A percentile compares a stretch with the other conserved stretches of the same genome.
Evolutionary conservation across 1,140 invertebrate species (phyloP).

Genomic region (Wiebesia pumilae): DNA sequence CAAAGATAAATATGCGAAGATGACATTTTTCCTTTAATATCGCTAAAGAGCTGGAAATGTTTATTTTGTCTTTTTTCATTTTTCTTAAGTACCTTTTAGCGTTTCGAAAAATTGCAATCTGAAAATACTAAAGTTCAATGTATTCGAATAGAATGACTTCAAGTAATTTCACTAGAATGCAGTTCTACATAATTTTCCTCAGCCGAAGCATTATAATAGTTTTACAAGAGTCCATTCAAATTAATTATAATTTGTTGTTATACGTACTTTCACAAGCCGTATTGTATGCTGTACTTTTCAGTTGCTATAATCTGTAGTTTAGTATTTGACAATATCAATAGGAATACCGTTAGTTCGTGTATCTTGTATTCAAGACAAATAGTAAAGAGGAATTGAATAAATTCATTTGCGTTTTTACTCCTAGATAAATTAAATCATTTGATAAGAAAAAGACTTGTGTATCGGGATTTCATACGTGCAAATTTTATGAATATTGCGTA

Average conservation of each 20-base stretch:
- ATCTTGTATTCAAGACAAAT: neutral
- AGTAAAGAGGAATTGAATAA: neutral
- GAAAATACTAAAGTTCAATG: no score
- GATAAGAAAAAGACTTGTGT: neutral
- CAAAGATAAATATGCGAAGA: no score
- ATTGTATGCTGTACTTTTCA: neutral
- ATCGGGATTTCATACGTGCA: neutral
- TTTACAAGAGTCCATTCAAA: neutral
- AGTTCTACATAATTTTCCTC: neutral
- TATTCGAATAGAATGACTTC: no score
- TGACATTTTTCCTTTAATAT: no score
- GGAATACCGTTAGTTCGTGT: neutral
- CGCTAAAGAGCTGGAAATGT: no score
- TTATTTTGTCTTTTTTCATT: no score
- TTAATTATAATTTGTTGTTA: neutral
- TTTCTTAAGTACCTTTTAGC: no score
- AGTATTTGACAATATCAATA: constrained; percentile 2
- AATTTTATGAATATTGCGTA: neutral
- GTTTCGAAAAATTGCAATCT: no score
- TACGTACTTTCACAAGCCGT: neutral
- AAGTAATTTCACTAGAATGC: no score
- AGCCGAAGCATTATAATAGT: neutral
- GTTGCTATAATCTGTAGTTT: neutral
- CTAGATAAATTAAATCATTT: neutral
- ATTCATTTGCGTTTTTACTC: neutral